Base-by-base conservation (phyloP, 2,113 vertebrate genomes). In the Penelope pileata region DNA sequence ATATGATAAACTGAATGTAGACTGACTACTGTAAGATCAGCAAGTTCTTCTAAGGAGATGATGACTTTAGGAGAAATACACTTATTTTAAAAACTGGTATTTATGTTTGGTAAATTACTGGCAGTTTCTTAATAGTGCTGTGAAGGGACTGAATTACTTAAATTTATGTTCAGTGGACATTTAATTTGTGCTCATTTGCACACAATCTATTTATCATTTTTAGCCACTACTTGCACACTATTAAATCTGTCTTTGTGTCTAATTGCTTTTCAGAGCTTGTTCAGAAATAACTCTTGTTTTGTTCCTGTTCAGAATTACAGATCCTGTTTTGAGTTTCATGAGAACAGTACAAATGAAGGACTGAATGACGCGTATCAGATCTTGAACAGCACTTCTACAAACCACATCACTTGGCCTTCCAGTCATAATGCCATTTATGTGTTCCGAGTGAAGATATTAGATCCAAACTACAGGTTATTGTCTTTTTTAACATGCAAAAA, bases 381-480 rank as follows among this genome's bases (percentile, higher is more conserved):
- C 63, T 88, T 97, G 82, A 97, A 98, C 72, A 56, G n/a, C 36
- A 91, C 95, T 79, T 97, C 48, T 50, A 18, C 58, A 9, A 98
- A 97, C 76, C 75, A 62, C 30, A 22, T 97, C 34, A 13, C 67
- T 60, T 97, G 96, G 95, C 88, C 95, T 23, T 9, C 23, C 9
- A 42, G 54, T 16, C 86, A 94, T 40, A 45, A 66, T 63, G 96
- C 93, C 59, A 90, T 93, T 80, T 97, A 91, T 70, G 83, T 97
- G 67, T 98, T 96, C 92, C 47, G 22, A 48, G 85, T 95, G 74
- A 97, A 91, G 84, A 92, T 97, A 73, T 16, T 97, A 75, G 96
- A 97, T 76, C 86, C 51, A 95, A 97, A 97, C 62, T 97, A 94
- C 48, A 97, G 96, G 96, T 97, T 62, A 97, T 40, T 58, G 59